phyloP scores from a whole-genome alignment of 2,113 vertebrate genomes.

The Dissostichus mawsoni region DNA sequence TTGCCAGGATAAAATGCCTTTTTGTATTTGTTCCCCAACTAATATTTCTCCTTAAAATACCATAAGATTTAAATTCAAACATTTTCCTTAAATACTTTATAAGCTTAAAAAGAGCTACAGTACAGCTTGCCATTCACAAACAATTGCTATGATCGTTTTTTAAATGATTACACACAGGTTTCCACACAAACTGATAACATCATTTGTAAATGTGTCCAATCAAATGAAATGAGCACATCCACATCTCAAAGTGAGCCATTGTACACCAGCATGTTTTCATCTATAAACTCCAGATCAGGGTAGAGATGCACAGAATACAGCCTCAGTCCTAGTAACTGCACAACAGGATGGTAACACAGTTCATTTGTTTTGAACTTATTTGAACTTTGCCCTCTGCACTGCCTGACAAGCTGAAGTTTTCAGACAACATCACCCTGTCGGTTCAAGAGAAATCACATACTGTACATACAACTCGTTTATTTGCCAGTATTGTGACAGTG shows the following conservation, averaged over 20 bases:
- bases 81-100: background rate
- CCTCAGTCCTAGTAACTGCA: background rate
- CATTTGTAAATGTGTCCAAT: background rate
- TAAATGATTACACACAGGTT: background rate
- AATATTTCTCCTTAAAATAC: background rate
- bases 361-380: background rate
- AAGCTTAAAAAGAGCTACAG: background rate
- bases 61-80: background rate
- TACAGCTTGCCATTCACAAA: too few relatives aligned
- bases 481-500: constrained; percentile 3
- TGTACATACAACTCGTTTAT: background rate
- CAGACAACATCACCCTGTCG: background rate
- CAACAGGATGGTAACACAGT: background rate
- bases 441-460: too few relatives aligned
- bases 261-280: background rate
- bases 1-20: background rate
- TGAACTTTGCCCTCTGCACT: background rate
- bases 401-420: background rate
- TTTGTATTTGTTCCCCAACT: background rate
- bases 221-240: background rate
- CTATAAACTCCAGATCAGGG: background rate
- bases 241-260: background rate
- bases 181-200: background rate
- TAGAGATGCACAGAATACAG: background rate
- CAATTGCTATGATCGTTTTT: background rate